Conservation (phyloP, 2,888 invertebrate genomes). For the Stegana nigrithorax region DNA sequence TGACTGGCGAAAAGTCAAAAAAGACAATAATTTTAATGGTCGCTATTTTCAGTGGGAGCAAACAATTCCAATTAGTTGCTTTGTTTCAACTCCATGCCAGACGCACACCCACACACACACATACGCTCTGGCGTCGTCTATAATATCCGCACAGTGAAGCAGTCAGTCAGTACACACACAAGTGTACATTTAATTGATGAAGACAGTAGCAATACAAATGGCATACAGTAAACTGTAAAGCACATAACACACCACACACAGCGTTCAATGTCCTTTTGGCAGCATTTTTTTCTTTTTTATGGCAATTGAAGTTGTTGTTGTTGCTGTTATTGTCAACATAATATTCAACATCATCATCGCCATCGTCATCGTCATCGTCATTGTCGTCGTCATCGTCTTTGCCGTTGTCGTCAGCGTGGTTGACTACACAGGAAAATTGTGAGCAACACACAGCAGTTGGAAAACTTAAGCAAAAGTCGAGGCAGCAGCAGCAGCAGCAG, state of each 20-base stretch:
- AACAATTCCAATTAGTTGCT: conserved; percentile 4
- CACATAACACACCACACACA: not conserved
- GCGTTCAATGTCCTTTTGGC: conserved; percentile 13
- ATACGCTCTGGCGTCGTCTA: too few relatives aligned
- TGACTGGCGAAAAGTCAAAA: not conserved
- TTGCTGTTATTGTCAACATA: not conserved
- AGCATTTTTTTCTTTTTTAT: too few relatives aligned
- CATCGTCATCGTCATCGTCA: not conserved
- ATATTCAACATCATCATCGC: not conserved
- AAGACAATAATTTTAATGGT: not conserved
- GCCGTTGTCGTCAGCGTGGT: too few relatives aligned
- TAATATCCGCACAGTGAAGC: too few relatives aligned
- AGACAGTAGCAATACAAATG: not conserved
- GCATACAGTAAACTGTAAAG: too few relatives aligned
- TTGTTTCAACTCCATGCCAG: not conserved
- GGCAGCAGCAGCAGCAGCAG: too few relatives aligned
- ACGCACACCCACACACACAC: not conserved
- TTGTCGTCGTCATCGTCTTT: too few relatives aligned
- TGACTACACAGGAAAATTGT: too few relatives aligned
- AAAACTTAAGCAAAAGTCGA: too few relatives aligned
- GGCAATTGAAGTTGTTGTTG: not conserved
- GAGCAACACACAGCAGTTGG: too few relatives aligned
- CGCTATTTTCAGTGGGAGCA: not conserved
- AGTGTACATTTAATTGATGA: not conserved
- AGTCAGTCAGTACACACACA: too few relatives aligned